Base-by-base conservation (phyloP, 2,888 invertebrate species). In the Epinotia ramella region DNA sequence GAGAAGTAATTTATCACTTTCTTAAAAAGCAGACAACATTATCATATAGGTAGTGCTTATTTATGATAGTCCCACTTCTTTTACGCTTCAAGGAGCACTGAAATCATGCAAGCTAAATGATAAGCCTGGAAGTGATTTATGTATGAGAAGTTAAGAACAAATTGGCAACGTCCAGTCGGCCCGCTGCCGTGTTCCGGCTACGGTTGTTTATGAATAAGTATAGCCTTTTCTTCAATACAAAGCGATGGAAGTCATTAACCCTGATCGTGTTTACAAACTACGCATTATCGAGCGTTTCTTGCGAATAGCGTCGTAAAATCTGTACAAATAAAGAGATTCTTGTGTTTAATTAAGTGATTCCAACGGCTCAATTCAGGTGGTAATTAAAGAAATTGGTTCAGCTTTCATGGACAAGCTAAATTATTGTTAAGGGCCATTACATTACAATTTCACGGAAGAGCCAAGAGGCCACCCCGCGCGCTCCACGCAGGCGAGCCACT, bases 371-470 rank as follows among this genome's bases (percentile, higher is more conserved):
- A 89, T 90, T 86, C 82, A 77, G 82, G 64, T 78, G 81, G 81
- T 89, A 91, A 91, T 91, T 91, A 90, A 90, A 87, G 88, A 89
- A 92, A 92, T 91, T 89, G 89, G 90, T 91, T 85, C 89, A 89
- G 86, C 84, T 89, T 89, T 89, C 87, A 81, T 87, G 87, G 86
- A 84, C 86, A 84, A 84, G 84, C 86, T 84, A 90, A 91, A 90
- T 92, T 89, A 88, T 90, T 90, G 89, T 91, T 89, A 89, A 89
- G 88, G 84, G 86, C 86, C 87, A 87, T 90, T 89, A 87, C 87
- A 90, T 91, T 89, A 91, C 88, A 89, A 88, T 88, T 93, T 91
- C 92, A 90, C 87, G 91, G 93, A 94, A 92, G 91, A 90, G 84
- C 80, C 82, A 85, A 79, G 80, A 84, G 93, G 89, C 93, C 93